Conservation (phyloP, 2,888 invertebrate species). For the Acronicta leporina region DNA sequence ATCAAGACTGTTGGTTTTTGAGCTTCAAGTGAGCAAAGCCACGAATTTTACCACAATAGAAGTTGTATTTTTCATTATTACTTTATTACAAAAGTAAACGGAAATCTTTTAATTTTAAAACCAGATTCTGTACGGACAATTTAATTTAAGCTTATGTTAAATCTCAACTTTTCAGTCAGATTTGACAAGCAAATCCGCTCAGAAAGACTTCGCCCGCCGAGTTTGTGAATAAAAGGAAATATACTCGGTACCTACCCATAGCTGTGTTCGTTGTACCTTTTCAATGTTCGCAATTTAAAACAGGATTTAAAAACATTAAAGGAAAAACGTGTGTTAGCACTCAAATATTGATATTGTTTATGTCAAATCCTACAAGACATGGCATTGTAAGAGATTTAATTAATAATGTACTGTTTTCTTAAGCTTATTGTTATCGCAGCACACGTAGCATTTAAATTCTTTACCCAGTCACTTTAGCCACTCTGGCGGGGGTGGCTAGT, state of each 20-base stretch:
- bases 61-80: not conserved
- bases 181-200: constrained; percentile 24
- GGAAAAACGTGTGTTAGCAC: not conserved
- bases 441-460: too few species aligned
- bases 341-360: not conserved
- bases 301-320: not conserved
- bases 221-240: constrained; percentile 26
- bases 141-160: constrained; percentile 33
- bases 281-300: constrained; percentile 4
- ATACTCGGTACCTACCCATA: not conserved
- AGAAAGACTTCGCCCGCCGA: constrained; percentile 10
- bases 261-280: not conserved
- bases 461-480: too few species aligned
- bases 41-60: too few species aligned
- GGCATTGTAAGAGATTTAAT: too few species aligned
- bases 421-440: not conserved
- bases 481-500: too few species aligned
- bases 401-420: too few species aligned
- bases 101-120: constrained; percentile 6
- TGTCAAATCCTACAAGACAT: too few species aligned
- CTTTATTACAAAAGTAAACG: not conserved
- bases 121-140: constrained; percentile 18
- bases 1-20: too few species aligned
- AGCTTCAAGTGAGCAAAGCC: too few species aligned
- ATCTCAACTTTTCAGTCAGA: constrained; percentile 27